phyloP scores from a whole-genome alignment of 2,113 vertebrate genomes.

The Leucopternis melanops region DNA sequence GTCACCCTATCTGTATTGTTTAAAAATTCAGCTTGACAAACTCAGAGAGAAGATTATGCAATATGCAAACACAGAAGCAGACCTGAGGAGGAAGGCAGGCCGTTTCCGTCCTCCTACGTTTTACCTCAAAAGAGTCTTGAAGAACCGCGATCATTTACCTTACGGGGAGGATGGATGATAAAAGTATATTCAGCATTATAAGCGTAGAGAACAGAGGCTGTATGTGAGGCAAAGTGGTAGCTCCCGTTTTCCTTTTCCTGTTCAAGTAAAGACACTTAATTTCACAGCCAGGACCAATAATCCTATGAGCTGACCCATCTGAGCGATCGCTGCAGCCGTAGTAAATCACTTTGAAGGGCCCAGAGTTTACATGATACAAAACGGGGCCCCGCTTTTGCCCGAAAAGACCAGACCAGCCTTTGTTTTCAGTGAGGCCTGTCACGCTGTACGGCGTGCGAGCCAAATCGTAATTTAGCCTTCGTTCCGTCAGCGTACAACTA shows the following conservation, averaged over 20 bases:
- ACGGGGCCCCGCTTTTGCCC: not conserved
- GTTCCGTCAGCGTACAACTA: not conserved
- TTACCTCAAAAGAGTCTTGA: not conserved
- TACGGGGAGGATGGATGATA: not conserved
- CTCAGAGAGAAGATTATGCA: not conserved
- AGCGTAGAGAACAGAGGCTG: not conserved
- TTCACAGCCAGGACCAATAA: not conserved
- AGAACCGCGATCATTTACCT: not conserved
- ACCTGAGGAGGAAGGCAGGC: not conserved
- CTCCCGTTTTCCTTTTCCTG: not conserved
- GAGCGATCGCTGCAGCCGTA: not conserved
- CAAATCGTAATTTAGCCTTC: not conserved
- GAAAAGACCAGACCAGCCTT: not conserved
- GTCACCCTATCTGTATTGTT: not conserved
- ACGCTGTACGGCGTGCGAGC: fast-evolving
- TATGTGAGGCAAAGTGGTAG: not conserved
- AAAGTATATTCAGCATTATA: not conserved
- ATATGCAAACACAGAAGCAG: not conserved
- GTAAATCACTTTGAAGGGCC: not conserved
- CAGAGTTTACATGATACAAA: not conserved
- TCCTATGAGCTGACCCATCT: not conserved
- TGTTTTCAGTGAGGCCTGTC: not conserved
- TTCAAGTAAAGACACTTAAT: not conserved
- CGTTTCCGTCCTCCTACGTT: not conserved
- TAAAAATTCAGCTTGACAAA: not conserved